Conservation (phyloP, 2,888 invertebrate species). For the Lithophane socia region DNA sequence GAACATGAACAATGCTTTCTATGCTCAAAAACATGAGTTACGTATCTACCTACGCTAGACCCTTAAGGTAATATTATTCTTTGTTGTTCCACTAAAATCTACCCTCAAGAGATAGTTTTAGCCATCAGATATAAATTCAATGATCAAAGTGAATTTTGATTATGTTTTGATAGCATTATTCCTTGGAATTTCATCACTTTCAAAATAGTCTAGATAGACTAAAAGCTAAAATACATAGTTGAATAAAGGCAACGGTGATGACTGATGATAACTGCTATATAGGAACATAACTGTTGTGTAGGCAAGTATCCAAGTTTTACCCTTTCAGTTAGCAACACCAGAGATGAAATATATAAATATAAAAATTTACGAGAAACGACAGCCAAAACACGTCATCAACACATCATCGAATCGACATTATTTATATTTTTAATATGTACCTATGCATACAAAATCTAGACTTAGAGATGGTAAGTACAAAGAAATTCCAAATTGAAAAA, state of each 20-base stretch:
- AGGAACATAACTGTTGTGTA: no score
- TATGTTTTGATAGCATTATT: slow-evolving; percentile 15
- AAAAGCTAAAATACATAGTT: slow-evolving; percentile 12
- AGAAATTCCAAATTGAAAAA: background rate
- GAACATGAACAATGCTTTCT: slow-evolving; percentile 23
- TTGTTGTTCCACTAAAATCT: slow-evolving; percentile 18
- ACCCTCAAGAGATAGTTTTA: slow-evolving; percentile 12
- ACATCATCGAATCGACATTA: background rate
- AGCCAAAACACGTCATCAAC: background rate
- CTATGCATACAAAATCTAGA: background rate
- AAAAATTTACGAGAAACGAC: background rate
- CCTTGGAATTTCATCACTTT: slow-evolving; percentile 8
- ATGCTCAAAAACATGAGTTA: slow-evolving; percentile 22
- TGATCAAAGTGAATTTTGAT: slow-evolving; percentile 29
- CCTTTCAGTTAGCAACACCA: slow-evolving; percentile 12
- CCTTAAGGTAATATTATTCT: slow-evolving; percentile 11
- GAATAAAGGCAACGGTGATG: background rate
- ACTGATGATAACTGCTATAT: slow-evolving; percentile 1
- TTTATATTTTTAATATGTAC: background rate
- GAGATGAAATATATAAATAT: background rate
- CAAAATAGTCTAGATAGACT: background rate
- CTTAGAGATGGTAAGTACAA: background rate
- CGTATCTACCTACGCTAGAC: background rate
- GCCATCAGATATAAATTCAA: background rate
- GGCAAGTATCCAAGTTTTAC: background rate